Evolutionary conservation across 1,140 invertebrate species (phyloP), one percentile per base, ranked within the genome.

Genomic region (Drosophila miranda): DNA sequence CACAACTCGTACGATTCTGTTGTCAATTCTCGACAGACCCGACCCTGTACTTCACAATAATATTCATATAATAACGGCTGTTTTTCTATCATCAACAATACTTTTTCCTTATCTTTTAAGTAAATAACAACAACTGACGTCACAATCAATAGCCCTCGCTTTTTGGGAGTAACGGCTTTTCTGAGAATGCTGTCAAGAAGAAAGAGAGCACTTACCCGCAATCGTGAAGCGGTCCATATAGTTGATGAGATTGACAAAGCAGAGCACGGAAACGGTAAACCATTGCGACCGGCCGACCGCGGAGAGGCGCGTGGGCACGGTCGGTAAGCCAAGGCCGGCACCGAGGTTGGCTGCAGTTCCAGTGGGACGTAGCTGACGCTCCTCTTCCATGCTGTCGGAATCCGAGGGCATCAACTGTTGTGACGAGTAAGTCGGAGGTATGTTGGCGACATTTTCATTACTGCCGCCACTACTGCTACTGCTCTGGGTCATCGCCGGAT

Each of bases 171-270:
- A 11, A 38, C 34, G 34, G 3, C 5, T 38, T 38, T 38, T 1
- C 34, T 3, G 34, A 13, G 9, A 34, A 34, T 3, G 8, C 2
- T 9, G 30, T 34, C 2, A 34, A 38, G 34, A 9, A 38, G 11
- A 38, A 13, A 5, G 9, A 13, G 13, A 41, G 42, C 2, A 92
- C 93, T 94, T 92, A 98, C 98, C 98, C 83, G 98, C 97, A 55
- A 99, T 93, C 11, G 98, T 99, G 87, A 96, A 99, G 90, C 98
- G 95, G 92, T 99, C 98, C 97, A 99, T 99, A 89, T 99, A 99
- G 92, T 99, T 99, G 78, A 99, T 97, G 52, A 99, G 93, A 92
- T 99, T 99, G 49, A 99, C 95, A 89, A 95, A 97, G 90, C 96
- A 97, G 61, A 99, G 92, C 58, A 99, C 94, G 8, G 92, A 89